phyloP scores from a whole-genome alignment of 2,113 vertebrate species.

The Daboia siamensis region DNA sequence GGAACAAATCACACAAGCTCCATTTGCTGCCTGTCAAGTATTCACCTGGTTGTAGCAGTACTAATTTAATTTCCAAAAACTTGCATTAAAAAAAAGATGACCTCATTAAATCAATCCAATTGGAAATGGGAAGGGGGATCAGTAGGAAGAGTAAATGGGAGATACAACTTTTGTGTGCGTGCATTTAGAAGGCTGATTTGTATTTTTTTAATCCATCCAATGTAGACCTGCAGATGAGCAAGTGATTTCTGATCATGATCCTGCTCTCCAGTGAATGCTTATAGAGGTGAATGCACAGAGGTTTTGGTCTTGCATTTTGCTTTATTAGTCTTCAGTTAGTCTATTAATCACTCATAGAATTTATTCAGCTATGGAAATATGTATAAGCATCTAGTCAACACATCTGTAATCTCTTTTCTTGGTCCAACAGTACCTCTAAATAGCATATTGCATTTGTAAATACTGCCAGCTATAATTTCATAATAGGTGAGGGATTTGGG shows the following conservation, averaged over 20 bases:
- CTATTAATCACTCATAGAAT: neutral
- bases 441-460: neutral
- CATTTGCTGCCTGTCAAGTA: neutral
- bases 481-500: neutral
- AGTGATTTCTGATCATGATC: neutral
- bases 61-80: neutral
- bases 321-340: neutral
- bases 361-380: neutral
- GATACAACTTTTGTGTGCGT: neutral
- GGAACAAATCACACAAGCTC: neutral
- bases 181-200: neutral
- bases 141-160: neutral
- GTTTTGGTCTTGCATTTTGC: neutral
- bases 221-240: neutral
- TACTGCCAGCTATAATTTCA: neutral
- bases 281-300: neutral
- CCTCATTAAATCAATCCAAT: neutral
- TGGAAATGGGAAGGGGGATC: neutral
- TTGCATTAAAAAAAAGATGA: neutral
- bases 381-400: neutral
- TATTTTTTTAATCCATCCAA: neutral
- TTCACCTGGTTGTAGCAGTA: neutral
- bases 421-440: neutral
- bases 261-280: neutral
- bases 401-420: neutral